Base-by-base conservation (phyloP, 2,888 invertebrate species). In the Drosophila colorata region DNA sequence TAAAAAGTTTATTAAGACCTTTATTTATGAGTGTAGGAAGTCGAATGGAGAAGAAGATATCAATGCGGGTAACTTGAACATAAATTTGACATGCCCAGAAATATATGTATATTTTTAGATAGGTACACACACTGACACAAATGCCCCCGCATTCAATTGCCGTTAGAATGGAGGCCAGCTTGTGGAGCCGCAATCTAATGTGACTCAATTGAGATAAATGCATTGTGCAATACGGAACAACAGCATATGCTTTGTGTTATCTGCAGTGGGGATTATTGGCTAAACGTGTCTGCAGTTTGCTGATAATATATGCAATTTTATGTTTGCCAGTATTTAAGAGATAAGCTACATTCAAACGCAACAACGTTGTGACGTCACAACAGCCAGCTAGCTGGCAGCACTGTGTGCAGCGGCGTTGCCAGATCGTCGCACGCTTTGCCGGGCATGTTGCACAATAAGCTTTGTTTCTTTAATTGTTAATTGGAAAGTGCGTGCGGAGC, bases 401-500 rank as follows among this genome's bases (percentile, higher is more conserved):
- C 51, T 37, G 35, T 13, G 13, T 2, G 11, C 5, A 20, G 5
- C 16, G 38, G 59, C 9, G 78, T 48, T 75, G 64, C 78, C 75
- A 73, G 11, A 44, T 58, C 25, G 38, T n/a, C 3, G 6, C 20
- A 20, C 13, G 16, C 14, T n/a, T n/a, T n/a, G 38, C 47, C 43
- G 14, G 23, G 70, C 40, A 35, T 41, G 64, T 75, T 74, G 78
- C 74, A 77, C 74, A 74, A 74, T 72, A 68, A 57, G 47, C 20
- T 13, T 4, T 31, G 31, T 38, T 52, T 18, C 11, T 44, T 46
- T 59, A 64, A 64, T 63, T 63, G 46, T 51, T 65, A 75, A 63
- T 72, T 52, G 33, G 4, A 53, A 72, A 74, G 74, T 72, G 74
- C 73, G 73, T 67, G 74, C 41, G 16, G 20, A 28, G 48, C 8